Percentiles rank a stretch among this genome's conserved stretches.
These are phyloP conservation scores for Octopus sinensis DNA, from an alignment of 1,140 invertebrate species.

Conservation along the genomic window DNA sequence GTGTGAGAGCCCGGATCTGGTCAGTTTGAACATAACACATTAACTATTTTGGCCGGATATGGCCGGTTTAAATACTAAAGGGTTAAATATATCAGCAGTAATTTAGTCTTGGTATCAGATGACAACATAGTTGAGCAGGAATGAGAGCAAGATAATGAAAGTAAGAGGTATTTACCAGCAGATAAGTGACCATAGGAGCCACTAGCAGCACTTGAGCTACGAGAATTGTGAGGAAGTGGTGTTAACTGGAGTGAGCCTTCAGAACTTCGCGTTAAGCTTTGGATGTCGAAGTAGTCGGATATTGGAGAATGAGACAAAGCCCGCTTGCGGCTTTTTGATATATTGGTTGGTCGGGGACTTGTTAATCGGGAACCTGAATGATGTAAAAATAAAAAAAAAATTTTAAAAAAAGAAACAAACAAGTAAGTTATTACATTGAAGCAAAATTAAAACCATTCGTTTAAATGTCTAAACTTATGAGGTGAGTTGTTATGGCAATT, in stretches of 20 bases:
- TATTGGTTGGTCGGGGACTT: conserved; percentile 48
- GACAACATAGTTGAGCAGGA: too few relatives aligned
- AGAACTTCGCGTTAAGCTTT: conserved; percentile 91
- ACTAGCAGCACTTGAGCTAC: conserved; percentile 78
- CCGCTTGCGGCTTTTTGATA: conserved; percentile 69
- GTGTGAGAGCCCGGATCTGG: too few relatives aligned
- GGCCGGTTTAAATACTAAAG: too few relatives aligned
- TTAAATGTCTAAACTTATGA: too few relatives aligned
- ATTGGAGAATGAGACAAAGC: conserved; percentile 92
- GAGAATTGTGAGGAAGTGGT: conserved; percentile 73
- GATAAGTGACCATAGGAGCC: conserved; percentile 94
- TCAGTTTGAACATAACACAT: too few relatives aligned
- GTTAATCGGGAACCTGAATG: conserved; percentile 69
- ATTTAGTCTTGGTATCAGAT: too few relatives aligned
- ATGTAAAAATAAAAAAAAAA: conserved; percentile 31
- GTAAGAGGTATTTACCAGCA: conserved; percentile 65
- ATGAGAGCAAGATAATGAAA: neutral
- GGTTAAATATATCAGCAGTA: too few relatives aligned
- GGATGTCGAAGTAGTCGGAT: conserved; percentile 84
- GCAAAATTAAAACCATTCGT: too few relatives aligned
- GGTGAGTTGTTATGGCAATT: too few relatives aligned
- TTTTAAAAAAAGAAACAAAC: neutral
- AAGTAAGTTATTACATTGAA: too few relatives aligned
- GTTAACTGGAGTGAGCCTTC: conserved; percentile 84
- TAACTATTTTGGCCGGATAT: too few relatives aligned